A percentile compares a stretch with the other conserved stretches of the same genome.
These are phyloP conservation scores for Poeciliopsis prolifica DNA, from an alignment of 2,113 vertebrate genomes.

Conservation along the genomic window DNA sequence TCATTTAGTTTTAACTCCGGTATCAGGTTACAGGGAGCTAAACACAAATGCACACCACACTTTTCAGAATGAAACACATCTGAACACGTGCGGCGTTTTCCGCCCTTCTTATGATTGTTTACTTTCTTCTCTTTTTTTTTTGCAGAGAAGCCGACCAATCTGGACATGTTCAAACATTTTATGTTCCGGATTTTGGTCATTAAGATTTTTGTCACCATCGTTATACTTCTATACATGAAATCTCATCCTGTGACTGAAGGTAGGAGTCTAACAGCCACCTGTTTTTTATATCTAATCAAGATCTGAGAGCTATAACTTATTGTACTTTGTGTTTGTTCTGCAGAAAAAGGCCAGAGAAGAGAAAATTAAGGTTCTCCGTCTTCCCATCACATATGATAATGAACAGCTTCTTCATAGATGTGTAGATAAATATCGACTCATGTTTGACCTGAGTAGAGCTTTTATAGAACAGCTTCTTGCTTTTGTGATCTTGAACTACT, in stretches of 20 bases:
- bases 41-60: background rate
- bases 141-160: background rate
- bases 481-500: constrained; percentile 11
- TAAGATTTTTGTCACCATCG: background rate
- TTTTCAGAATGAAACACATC: background rate
- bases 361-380: accelerated
- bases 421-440: too few species aligned
- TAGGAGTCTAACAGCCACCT: constrained; percentile 7
- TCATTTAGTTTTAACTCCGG: too few species aligned
- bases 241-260: background rate
- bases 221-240: background rate
- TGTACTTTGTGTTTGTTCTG: background rate
- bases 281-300: background rate
- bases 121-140: background rate
- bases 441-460: too few species aligned
- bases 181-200: background rate
- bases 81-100: background rate
- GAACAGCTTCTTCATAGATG: background rate
- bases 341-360: background rate
- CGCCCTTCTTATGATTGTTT: background rate
- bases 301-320: background rate
- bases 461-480: background rate
- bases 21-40: background rate
- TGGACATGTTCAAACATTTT: background rate
- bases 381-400: constrained; percentile 2